Conservation (phyloP, 2,888 invertebrate species). For the Aricia artaxerxes region DNA sequence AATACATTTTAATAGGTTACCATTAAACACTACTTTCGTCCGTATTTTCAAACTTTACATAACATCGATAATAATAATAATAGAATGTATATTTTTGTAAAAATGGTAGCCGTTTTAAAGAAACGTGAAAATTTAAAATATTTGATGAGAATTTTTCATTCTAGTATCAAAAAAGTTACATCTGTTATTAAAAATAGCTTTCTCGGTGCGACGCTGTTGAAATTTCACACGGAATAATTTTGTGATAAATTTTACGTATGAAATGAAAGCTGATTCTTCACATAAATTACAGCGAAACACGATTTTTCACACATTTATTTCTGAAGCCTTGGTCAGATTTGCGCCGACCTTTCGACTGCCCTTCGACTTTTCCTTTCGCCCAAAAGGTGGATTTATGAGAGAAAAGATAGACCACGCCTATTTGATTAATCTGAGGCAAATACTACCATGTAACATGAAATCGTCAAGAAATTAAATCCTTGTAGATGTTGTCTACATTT, state of each 20-base stretch:
- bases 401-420: too few species aligned
- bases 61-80: too few species aligned
- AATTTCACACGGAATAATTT: constrained; percentile 5
- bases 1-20: too few species aligned
- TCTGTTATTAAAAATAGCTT: constrained; percentile 13
- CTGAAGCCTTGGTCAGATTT: background rate
- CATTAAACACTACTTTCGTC: too few species aligned
- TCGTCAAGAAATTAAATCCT: too few species aligned
- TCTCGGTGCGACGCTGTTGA: background rate
- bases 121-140: constrained; percentile 5
- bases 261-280: background rate
- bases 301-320: background rate
- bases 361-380: too few species aligned
- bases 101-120: background rate
- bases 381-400: too few species aligned
- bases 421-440: too few species aligned
- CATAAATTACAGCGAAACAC: background rate
- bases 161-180: constrained; percentile 1
- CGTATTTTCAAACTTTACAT: too few species aligned
- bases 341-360: too few species aligned
- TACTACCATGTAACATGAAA: too few species aligned
- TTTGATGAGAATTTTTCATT: constrained; percentile 35
- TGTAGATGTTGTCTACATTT: background rate
- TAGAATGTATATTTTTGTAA: background rate
- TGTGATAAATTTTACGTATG: background rate